Percentiles rank a stretch among this genome's conserved stretches.
Conservation (phyloP, 1,140 invertebrate genomes). For the Hermatobates lingyangjiaoensis region DNA sequence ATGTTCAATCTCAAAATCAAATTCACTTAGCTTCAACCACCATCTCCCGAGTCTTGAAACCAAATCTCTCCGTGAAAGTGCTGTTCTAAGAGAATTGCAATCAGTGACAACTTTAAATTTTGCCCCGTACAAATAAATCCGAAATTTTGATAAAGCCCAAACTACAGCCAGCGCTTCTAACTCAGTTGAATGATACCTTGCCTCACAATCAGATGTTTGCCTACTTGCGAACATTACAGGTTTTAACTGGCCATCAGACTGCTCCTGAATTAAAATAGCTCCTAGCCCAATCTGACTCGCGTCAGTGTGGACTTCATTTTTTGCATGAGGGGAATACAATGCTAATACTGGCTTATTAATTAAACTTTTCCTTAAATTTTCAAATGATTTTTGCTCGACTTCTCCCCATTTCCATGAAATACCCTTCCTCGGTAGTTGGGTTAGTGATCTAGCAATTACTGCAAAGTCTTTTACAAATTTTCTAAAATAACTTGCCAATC, state of each 20-base stretch:
- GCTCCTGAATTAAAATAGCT: neutral
- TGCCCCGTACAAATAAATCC: slow-evolving; percentile 19
- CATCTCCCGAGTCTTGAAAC: slow-evolving; percentile 23
- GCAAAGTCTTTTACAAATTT: neutral
- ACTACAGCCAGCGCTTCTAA: slow-evolving; percentile 26
- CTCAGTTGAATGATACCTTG: slow-evolving; percentile 26
- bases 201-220: slow-evolving; percentile 21
- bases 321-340: neutral
- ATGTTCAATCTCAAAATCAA: slow-evolving; percentile 15
- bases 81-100: slow-evolving; percentile 27
- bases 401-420: neutral
- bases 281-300: neutral
- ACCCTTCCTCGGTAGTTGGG: neutral
- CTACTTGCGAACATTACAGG: slow-evolving; percentile 25
- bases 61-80: slow-evolving; percentile 24
- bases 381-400: neutral
- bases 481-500: neutral
- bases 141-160: slow-evolving; percentile 23
- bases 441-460: neutral
- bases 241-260: neutral
- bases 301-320: neutral
- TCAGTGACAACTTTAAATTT: slow-evolving; percentile 25
- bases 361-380: neutral
- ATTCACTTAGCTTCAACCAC: slow-evolving; percentile 20
- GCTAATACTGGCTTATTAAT: neutral